Conservation (phyloP, 2,797 vertebrate genomes). For the Benthosema pterotum region DNA sequence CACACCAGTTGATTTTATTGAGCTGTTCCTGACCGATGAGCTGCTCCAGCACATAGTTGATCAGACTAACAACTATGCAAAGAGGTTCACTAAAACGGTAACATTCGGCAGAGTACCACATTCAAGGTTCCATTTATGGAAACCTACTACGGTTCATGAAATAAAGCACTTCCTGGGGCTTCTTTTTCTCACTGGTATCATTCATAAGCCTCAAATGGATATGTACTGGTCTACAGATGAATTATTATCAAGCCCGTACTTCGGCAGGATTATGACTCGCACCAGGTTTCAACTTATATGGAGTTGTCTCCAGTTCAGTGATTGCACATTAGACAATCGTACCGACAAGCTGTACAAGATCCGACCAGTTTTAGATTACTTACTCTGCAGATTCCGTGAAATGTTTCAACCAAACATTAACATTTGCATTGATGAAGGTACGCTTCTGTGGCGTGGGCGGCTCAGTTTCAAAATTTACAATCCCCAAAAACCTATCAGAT, state of each 20-base stretch:
- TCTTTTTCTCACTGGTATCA: not conserved
- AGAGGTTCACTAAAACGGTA: no score
- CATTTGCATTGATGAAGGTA: constrained; percentile 1
- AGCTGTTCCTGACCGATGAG: constrained; percentile 1
- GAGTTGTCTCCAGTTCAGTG: not conserved
- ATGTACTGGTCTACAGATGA: not conserved
- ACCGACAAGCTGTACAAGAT: constrained; percentile 4
- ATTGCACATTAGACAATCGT: not conserved
- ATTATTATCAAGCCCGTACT: not conserved
- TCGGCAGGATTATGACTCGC: not conserved
- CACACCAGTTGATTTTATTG: not conserved
- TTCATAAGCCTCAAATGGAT: not conserved
- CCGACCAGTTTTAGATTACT: not conserved
- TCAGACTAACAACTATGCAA: not conserved
- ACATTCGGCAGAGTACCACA: no score
- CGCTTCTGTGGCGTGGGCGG: not conserved
- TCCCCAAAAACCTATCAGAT: not conserved
- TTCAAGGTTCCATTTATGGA: not conserved
- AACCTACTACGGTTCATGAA: not conserved
- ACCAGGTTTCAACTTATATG: not conserved
- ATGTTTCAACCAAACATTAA: not conserved
- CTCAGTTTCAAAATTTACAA: not conserved
- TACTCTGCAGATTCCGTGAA: not conserved
- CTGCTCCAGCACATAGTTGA: not conserved
- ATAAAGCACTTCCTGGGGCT: not conserved